Conservation (phyloP, 2,113 vertebrate species). For the Bothrops jararaca region DNA sequence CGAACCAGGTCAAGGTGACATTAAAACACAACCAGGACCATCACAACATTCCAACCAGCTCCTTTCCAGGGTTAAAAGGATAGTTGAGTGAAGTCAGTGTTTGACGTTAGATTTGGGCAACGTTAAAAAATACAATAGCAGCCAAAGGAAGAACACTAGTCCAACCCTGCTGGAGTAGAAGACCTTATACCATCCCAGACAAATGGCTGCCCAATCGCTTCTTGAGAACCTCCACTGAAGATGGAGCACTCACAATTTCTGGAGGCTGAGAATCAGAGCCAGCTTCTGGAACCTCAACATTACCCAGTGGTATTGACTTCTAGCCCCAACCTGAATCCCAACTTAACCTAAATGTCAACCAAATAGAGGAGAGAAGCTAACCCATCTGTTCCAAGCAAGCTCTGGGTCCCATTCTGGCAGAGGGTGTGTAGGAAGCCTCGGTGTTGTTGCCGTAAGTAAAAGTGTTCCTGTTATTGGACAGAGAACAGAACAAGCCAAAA, state of each 20-base stretch:
- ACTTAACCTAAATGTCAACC: background rate
- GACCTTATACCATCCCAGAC: too few species aligned
- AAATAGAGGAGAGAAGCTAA: background rate
- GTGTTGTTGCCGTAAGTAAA: background rate
- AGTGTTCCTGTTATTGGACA: background rate
- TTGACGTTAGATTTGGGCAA: background rate
- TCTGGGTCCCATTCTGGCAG: background rate
- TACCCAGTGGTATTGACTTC: background rate
- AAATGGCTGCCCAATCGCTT: background rate
- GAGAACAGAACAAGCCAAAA: accelerated
- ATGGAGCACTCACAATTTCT: background rate
- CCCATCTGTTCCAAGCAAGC: background rate
- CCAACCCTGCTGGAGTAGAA: too few species aligned
- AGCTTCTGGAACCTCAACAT: background rate
- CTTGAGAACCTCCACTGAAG: background rate
- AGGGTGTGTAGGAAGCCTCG: background rate
- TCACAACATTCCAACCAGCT: background rate
- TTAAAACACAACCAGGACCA: background rate
- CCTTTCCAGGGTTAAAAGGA: background rate
- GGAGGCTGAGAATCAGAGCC: background rate
- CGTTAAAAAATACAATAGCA: too few species aligned
- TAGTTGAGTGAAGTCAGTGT: background rate
- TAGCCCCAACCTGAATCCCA: background rate
- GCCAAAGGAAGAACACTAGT: too few species aligned
- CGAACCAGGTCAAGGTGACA: background rate